phyloP scores from a whole-genome alignment of 2,888 invertebrate species.

The Polietes domitor region DNA sequence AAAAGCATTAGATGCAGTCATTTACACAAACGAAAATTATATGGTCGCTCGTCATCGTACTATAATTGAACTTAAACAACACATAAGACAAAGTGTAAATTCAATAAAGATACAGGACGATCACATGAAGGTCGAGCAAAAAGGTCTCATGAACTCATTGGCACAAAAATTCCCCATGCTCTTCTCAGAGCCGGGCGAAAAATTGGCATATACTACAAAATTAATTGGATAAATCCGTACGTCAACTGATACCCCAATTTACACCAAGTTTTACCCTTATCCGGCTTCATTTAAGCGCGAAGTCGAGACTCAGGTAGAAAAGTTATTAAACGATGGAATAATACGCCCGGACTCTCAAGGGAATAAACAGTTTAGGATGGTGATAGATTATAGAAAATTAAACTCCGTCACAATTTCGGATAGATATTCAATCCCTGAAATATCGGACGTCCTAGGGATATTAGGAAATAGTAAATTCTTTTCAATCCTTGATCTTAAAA shows the following conservation, averaged over 20 bases:
- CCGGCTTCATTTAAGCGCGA: constrained; percentile 3
- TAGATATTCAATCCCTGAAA: constrained; percentile 18
- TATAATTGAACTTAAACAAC: not conserved
- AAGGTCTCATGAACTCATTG: not conserved
- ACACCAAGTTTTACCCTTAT: constrained; percentile 41
- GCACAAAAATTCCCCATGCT: constrained; percentile 31
- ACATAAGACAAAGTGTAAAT: constrained; percentile 24
- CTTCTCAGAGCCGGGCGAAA: constrained; percentile 37
- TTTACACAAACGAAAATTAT: constrained; percentile 10
- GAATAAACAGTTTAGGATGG: constrained; percentile 41
- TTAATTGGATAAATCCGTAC: constrained; percentile 40
- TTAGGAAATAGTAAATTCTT: constrained; percentile 6
- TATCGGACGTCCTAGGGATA: constrained; percentile 30
- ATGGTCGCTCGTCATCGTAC: not conserved
- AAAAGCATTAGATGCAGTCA: not conserved
- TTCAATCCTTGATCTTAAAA: constrained; percentile 19
- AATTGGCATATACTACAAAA: constrained; percentile 37
- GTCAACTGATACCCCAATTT: constrained; percentile 39
- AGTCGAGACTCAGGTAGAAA: constrained; percentile 5
- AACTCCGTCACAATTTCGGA: constrained; percentile 25
- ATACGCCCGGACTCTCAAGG: constrained; percentile 11
- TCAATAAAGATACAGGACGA: constrained; percentile 18
- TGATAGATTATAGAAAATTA: constrained; percentile 54
- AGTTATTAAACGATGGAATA: not conserved
- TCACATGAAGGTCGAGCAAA: constrained; percentile 18